Base-by-base conservation (phyloP, 1,140 invertebrate species). In the Tenebrio molitor region DNA sequence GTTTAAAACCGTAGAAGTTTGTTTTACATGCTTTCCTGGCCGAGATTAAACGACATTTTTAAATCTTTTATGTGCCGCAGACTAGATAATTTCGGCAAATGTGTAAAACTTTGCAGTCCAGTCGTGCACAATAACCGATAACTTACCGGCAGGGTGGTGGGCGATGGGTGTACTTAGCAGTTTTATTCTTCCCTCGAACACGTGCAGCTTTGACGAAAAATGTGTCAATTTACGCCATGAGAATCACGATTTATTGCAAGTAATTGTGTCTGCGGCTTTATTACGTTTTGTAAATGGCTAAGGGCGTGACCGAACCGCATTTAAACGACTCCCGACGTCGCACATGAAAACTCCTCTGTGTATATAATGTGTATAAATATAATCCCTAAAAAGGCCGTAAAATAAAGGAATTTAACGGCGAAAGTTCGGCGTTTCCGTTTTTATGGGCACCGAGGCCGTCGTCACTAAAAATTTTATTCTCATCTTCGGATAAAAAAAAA, bases 351-450 rank as follows among this genome's bases (percentile, higher is more conserved):
- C 50, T 58, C 29, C 23, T 25, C 50, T 34, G 50, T 58, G 50
- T 58, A 58, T 34, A 58, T 58, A 58, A 58, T 58, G 50, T 58
- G 14, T 58, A 58, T 58, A 58, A 58, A 58, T 25, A 58, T 58
- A 25, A 58, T 25, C 19, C 23, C 50, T 33, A 25, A 58, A 58
- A 58, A 58, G 29, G 50, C 50, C 50, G 50, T 58, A 58, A 58
- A 58, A 58, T 58, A 58, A 58, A 29, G 50, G 23, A 29, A 58
- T 58, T 58, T 58, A 58, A 58, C 23, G 50, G 50, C 50, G 50
- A 58, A 58, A 58, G 15, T 58, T 58, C 21, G 50, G 50, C 50
- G 50, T 58, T 58, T 58, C 23, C 23, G 50, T 29, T 58, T 58
- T 58, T 58, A 58, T 58, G 50, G 50, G 21, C 25, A 58, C 50